A percentile compares a stretch with the other conserved stretches of the same genome.
phyloP scores from a whole-genome alignment of 2,113 vertebrate genomes.

The Plectropomus leopardus region DNA sequence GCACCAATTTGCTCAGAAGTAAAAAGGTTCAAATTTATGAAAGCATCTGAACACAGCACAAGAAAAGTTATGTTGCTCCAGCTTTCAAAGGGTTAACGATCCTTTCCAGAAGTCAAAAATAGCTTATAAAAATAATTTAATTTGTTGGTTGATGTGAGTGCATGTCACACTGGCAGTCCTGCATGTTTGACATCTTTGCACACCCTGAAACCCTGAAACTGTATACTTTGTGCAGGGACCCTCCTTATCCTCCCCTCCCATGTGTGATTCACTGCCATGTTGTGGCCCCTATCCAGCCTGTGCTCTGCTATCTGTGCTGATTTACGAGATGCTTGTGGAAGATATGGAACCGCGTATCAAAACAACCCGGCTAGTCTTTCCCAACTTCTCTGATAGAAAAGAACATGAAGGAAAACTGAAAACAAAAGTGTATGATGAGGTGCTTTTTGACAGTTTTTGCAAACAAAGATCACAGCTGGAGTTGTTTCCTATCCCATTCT shows the following conservation, averaged over 20 bases:
- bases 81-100: conserved; percentile 35
- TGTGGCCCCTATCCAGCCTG: conserved; percentile 40
- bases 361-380: conserved; percentile 2
- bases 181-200: conserved; percentile 53
- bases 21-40: too few relatives aligned
- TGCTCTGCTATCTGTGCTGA: conserved; percentile 40
- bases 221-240: not conserved
- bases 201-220: conserved; percentile 14
- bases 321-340: conserved; percentile 53
- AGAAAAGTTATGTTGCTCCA: too few relatives aligned
- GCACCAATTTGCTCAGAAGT: too few relatives aligned
- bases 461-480: conserved; percentile 23
- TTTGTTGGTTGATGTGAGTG: conserved; percentile 35
- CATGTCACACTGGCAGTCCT: conserved; percentile 29
- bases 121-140: conserved; percentile 83
- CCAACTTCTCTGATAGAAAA: conserved; percentile 6
- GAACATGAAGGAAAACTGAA: conserved; percentile 19
- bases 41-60: too few relatives aligned
- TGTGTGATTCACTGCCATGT: conserved; percentile 39
- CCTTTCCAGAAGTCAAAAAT: conserved; percentile 74
- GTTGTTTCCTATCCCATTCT: conserved; percentile 38
- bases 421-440: conserved; percentile 34
- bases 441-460: conserved; percentile 24
- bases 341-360: conserved; percentile 33
- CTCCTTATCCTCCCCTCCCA: not conserved